Evolutionary conservation across 1,140 invertebrate genomes (phyloP).

Genomic region (Ooceraea biroi): DNA sequence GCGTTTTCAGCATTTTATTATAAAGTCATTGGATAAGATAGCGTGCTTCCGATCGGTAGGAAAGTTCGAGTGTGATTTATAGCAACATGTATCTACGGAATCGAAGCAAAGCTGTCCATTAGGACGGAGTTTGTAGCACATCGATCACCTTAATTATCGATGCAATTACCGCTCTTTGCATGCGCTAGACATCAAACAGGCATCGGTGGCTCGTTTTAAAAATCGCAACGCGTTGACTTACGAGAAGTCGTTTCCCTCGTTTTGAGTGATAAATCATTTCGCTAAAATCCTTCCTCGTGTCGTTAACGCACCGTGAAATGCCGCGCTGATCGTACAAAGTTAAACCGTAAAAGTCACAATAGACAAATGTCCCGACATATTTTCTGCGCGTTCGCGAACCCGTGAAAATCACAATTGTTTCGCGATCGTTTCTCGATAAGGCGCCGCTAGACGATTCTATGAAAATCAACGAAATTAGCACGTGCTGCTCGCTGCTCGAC

Average conservation of each 20-base stretch:
- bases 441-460: background rate
- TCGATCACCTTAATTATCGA: slow-evolving; percentile 43
- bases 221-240: background rate
- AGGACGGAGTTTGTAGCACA: background rate
- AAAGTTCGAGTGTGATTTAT: slow-evolving; percentile 22
- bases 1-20: background rate
- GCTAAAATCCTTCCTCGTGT: slow-evolving; percentile 30
- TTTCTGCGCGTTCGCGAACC: slow-evolving; percentile 5
- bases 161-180: slow-evolving; percentile 18
- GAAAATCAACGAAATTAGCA: slow-evolving; percentile 45
- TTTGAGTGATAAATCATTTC: slow-evolving; percentile 36
- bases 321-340: slow-evolving; percentile 11
- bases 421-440: slow-evolving; percentile 7
- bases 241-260: slow-evolving; percentile 35
- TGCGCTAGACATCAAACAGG: background rate
- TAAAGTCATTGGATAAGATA: background rate
- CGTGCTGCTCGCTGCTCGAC: slow-evolving; percentile 12
- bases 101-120: background rate
- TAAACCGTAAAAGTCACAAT: slow-evolving; percentile 31
- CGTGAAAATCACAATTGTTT: slow-evolving; percentile 36
- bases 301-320: slow-evolving; percentile 56
- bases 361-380: background rate
- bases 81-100: background rate
- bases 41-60: background rate
- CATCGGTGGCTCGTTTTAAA: background rate